Evolutionary conservation across 2,888 invertebrate species (phyloP).

Genomic region (Cheilosia impressa): DNA sequence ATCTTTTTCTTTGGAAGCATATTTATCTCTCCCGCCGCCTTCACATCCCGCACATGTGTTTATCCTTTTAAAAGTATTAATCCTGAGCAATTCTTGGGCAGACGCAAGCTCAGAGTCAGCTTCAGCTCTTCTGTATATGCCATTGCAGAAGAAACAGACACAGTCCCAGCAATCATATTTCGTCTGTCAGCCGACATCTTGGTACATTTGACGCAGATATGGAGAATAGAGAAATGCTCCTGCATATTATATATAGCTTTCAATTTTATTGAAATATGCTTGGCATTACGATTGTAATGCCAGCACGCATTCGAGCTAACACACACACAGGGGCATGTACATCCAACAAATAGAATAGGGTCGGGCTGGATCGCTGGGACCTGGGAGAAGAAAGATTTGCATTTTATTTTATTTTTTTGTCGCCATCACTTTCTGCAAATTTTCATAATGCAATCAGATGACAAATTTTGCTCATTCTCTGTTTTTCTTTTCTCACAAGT

Average conservation of each 20-base stretch:
- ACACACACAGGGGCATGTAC: not conserved
- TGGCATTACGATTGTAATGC: conserved; percentile 63
- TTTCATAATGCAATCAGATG: conserved; percentile 76
- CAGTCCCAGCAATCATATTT: conserved; percentile 66
- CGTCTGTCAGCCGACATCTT: conserved; percentile 74
- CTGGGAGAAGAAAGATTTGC: conserved; percentile 9
- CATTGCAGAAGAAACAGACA: conserved; percentile 31
- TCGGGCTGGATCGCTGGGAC: not conserved
- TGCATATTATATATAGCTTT: conserved; percentile 70
- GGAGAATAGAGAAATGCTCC: conserved; percentile 49
- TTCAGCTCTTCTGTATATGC: not conserved
- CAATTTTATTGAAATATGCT: conserved; percentile 75
- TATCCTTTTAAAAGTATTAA: conserved; percentile 75
- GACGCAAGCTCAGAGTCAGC: conserved; percentile 13
- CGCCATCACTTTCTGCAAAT: conserved; percentile 65
- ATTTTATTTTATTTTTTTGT: conserved; percentile 40
- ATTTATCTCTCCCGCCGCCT: conserved; percentile 6
- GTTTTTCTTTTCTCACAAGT: conserved; percentile 22
- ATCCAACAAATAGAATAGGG: not conserved
- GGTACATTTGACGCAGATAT: conserved; percentile 69
- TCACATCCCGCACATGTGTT: conserved; percentile 41
- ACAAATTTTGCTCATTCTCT: conserved; percentile 72
- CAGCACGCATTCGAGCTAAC: conserved; percentile 26
- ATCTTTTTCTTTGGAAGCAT: conserved; percentile 5
- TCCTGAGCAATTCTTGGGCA: conserved; percentile 52